Evolutionary conservation across 2,888 invertebrate species (phyloP), one percentile per base, ranked within the genome.

Genomic region (Apoda limacodes): DNA sequence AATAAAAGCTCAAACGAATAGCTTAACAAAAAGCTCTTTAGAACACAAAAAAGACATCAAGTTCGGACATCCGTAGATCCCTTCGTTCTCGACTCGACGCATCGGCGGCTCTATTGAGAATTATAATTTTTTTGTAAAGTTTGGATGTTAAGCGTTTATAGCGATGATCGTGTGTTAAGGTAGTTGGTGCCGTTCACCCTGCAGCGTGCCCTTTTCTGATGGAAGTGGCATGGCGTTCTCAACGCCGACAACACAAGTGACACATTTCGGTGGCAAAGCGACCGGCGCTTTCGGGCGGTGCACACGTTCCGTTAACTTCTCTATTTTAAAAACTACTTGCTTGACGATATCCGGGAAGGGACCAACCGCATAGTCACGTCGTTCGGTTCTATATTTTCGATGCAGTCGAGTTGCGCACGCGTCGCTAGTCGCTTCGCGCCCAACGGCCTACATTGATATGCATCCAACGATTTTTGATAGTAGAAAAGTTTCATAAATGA

Each of bases 381-480:
- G 60, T 50, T 40, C 46, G 42, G 42, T 45, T 46, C 51, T 38
- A 48, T 48, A 62, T 62, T 67, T 68, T 69, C 65, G 61, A 70
- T 78, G 80, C 80, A 78, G 75, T 75, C 71, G 75, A 63, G 60
- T 65, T 71, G 78, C 76, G 76, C 65, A 65, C 74, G 74, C 75
- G 76, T 63, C 65, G 72, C 46, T 50, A 59, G 68, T 56, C 70
- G 74, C 71, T 63, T 49, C 65, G 69, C 74, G 75, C 70, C 68
- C 67, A 60, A 57, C 69, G 76, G 72, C 69, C 63, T 58, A 47
- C 54, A 52, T 48, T 62, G 58, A 48, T 56, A 65, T 74, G 72
- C 71, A 70, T 54, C 58, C 51, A 49, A 55, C 52, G 52, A 50
- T 55, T 60, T 64, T 65, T 63, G 43, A 62, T 65, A 60, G 50